Evolutionary conservation across 2,888 invertebrate species (phyloP).

Genomic region (Gisinianus flammeolus): DNA sequence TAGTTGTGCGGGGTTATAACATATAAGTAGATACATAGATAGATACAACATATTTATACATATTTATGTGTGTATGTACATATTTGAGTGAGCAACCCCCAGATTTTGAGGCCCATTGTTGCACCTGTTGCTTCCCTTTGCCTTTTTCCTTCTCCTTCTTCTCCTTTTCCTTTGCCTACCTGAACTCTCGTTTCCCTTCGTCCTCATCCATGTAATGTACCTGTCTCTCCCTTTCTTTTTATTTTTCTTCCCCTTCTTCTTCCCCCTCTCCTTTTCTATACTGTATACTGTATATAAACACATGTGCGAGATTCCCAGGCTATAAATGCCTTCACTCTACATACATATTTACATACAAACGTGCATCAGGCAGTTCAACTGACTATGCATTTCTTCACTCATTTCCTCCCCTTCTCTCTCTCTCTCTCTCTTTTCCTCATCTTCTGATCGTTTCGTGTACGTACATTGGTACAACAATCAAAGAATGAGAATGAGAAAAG

Average conservation of each 20-base stretch:
- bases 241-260: not conserved
- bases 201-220: not conserved
- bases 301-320: not conserved
- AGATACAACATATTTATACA: too few species aligned
- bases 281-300: not conserved
- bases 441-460: not conserved
- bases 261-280: not conserved
- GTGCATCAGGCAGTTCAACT: too few species aligned
- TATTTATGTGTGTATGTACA: too few species aligned
- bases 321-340: too few species aligned
- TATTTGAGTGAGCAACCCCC: too few species aligned
- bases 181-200: not conserved
- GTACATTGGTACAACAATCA: too few species aligned
- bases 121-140: too few species aligned
- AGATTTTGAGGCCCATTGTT: too few species aligned
- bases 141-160: not conserved
- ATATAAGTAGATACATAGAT: too few species aligned
- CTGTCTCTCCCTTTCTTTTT: not conserved
- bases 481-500: too few species aligned
- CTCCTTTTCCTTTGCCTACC: not conserved
- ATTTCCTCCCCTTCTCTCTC: not conserved
- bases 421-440: not conserved
- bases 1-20: too few species aligned
- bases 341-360: too few species aligned
- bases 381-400: not conserved